phyloP scores from a whole-genome alignment of 2,888 invertebrate genomes.

The Perizoma flavofasciatum region DNA sequence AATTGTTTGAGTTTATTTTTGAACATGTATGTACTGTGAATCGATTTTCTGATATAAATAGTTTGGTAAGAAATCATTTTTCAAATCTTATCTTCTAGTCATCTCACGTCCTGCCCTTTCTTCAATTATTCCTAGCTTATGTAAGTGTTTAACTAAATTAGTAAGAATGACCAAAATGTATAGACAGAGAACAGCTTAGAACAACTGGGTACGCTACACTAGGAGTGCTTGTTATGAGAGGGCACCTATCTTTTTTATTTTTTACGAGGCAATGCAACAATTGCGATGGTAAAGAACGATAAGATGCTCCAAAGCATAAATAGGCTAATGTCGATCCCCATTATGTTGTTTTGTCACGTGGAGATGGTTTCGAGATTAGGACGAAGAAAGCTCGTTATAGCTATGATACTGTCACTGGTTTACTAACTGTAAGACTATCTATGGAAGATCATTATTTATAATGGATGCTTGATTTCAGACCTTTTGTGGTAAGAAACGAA shows the following conservation, averaged over 20 bases:
- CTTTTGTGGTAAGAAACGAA: constrained; percentile 15
- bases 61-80: no score
- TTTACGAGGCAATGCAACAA: constrained; percentile 42
- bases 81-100: no score
- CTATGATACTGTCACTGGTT: constrained; percentile 25
- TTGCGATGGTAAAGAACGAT: constrained; percentile 58
- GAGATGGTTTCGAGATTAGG: constrained; percentile 57
- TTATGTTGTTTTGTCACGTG: constrained; percentile 77
- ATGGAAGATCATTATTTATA: constrained; percentile 20
- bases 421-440: constrained; percentile 14
- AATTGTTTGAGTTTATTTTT: no score
- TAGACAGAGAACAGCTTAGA: no score
- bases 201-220: no score
- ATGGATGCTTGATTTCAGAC: constrained; percentile 25
- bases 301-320: constrained; percentile 60
- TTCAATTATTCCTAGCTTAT: no score
- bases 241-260: constrained; percentile 38
- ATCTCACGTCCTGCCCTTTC: no score
- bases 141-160: no score
- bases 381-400: constrained; percentile 42
- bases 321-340: constrained; percentile 75
- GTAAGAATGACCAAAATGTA: no score
- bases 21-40: no score
- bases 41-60: no score
- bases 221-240: background rate